phyloP scores from a whole-genome alignment of 2,113 vertebrate species.

The Myotis davidii region DNA sequence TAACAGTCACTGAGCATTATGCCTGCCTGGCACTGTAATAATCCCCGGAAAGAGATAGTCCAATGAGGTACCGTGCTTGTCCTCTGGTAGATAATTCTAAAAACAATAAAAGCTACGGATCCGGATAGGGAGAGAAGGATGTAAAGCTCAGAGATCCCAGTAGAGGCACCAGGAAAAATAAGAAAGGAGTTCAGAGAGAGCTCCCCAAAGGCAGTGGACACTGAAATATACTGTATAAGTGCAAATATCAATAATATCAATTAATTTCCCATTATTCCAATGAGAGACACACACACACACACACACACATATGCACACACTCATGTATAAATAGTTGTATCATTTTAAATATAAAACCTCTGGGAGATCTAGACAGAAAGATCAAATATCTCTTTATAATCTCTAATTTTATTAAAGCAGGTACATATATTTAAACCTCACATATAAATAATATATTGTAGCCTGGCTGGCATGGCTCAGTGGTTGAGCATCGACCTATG shows the following conservation, averaged over 20 bases:
- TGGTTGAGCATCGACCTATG: too few species aligned
- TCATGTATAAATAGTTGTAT: neutral
- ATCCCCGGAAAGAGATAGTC: neutral
- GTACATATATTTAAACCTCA: neutral
- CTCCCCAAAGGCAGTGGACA: neutral
- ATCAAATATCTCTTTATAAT: neutral
- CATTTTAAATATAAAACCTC: slow-evolving; percentile 45
- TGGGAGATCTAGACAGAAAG: neutral
- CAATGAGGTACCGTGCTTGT: neutral
- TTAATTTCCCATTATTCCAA: neutral
- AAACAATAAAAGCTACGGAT: neutral
- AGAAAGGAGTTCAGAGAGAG: neutral
- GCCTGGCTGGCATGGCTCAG: too few species aligned
- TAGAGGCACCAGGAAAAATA: neutral
- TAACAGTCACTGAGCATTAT: neutral
- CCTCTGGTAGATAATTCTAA: neutral
- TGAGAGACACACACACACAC: neutral
- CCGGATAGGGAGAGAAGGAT: neutral
- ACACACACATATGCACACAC: neutral
- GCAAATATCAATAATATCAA: neutral
- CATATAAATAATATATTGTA: slow-evolving; percentile 11
- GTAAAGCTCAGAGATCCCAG: neutral
- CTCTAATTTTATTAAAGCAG: slow-evolving; percentile 10
- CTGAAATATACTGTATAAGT: neutral
- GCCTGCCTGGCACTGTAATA: neutral